Evolutionary conservation across 2,888 invertebrate genomes (phyloP).

Genomic region (Campoplex capitator): DNA sequence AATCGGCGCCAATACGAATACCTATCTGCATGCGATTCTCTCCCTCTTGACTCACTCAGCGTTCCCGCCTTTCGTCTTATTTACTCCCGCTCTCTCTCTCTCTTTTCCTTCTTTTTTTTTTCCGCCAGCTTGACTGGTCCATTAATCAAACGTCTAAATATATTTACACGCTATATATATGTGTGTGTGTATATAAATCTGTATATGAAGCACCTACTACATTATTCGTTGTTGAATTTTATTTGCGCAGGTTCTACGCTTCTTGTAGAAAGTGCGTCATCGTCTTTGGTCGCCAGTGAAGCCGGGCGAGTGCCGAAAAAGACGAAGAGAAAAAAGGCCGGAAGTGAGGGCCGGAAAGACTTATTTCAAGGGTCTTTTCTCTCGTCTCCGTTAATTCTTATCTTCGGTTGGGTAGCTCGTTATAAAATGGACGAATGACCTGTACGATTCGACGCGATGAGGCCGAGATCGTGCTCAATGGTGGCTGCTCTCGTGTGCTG

Average conservation of each 20-base stretch:
- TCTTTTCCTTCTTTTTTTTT: conserved; percentile 6
- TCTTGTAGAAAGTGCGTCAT: conserved; percentile 63
- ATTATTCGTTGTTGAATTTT: conserved; percentile 60
- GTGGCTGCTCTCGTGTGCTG: conserved; percentile 78
- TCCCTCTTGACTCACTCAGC: conserved; percentile 13
- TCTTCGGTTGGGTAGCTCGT: conserved; percentile 63
- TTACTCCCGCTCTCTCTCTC: conserved; percentile 37
- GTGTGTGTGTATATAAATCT: no score
- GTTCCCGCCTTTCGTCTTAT: conserved; percentile 47
- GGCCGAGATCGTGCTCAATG: conserved; percentile 81
- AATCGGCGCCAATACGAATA: conserved; percentile 63
- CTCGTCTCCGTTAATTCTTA: conserved; percentile 33
- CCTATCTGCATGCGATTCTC: conserved; percentile 53
- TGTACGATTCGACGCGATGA: conserved; percentile 81
- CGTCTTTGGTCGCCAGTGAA: conserved; percentile 59
- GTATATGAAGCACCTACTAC: not conserved
- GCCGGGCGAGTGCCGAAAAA: conserved; percentile 69
- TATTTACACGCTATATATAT: conserved; percentile 15
- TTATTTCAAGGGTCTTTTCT: conserved; percentile 51
- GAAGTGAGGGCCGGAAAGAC: conserved; percentile 48
- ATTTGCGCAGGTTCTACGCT: conserved; percentile 58
- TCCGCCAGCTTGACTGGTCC: conserved; percentile 37
- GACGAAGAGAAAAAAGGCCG: conserved; percentile 48
- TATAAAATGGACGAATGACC: conserved; percentile 81
- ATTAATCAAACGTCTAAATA: conserved; percentile 65